Conservation (phyloP, 2,888 invertebrate genomes). For the Apamea monoglypha region DNA sequence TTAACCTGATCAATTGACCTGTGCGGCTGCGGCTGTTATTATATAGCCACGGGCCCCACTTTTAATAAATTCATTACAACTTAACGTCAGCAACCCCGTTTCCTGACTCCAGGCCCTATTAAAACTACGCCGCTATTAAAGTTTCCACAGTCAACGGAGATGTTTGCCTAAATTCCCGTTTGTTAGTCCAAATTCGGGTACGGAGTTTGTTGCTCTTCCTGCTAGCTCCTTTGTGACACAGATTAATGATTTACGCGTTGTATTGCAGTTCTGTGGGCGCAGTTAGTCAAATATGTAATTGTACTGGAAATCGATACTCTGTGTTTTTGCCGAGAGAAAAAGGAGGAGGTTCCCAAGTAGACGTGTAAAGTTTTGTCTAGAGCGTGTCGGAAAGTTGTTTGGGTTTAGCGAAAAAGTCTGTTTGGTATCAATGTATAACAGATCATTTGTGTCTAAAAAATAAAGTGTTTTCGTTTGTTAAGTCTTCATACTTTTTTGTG, state of each 20-base stretch:
- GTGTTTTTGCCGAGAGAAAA: background rate
- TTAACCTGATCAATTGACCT: too few relatives aligned
- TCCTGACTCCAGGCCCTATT: constrained; percentile 2
- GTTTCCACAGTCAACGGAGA: constrained; percentile 24
- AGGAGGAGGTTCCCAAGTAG: background rate
- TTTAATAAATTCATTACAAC: too few relatives aligned
- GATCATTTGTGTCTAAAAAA: background rate
- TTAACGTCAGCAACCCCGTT: background rate
- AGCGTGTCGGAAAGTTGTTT: background rate
- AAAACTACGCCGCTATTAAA: constrained; percentile 49
- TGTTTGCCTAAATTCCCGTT: constrained; percentile 49
- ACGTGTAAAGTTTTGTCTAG: background rate
- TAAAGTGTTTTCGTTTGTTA: background rate
- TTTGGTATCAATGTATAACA: background rate
- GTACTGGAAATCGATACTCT: background rate
- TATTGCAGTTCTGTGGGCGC: constrained; percentile 24
- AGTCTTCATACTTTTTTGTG: background rate
- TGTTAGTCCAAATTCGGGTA: constrained; percentile 22
- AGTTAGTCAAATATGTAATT: constrained; percentile 35
- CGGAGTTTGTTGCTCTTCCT: constrained; percentile 44
- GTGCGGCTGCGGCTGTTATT: too few relatives aligned
- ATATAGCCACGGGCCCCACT: background rate
- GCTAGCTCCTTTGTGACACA: constrained; percentile 42
- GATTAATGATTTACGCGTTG: constrained; percentile 52
- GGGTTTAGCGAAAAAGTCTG: background rate